Evolutionary conservation across 2,113 vertebrate genomes (phyloP), one percentile per base, ranked within the genome.

Genomic region (Actinemys pallida): DNA sequence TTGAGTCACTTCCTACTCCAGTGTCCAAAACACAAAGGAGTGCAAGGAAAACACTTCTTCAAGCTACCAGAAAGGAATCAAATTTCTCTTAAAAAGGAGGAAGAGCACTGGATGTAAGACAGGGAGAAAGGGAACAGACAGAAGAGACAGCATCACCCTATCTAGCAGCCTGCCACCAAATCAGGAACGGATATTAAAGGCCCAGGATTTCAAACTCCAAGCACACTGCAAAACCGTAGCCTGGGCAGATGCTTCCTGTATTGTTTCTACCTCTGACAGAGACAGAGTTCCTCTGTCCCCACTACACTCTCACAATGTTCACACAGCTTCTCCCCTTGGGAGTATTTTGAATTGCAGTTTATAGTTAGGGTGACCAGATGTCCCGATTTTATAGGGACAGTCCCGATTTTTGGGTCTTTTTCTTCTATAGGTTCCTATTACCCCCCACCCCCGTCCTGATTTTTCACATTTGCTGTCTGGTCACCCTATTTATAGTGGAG

Each of bases 1-100:
- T 89, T 95, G 96, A 96, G 79, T 97, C 95, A 97, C 87, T 95
- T 92, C 95, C 96, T 93, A 94, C 95, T 87, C 95, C 96, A 85
- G 42, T 95, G 81, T 90, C 85, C 47, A 81, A 94, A 96, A 96
- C 42, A 96, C 93, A 90, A 92, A 81, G 52, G 3, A 88, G 56
- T 2, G 7, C 92, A 96, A 83, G 79, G 35, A 92, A 92, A 94
- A 90, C 35, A 87, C 53, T 92, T 80, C 94, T 80, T 54, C 0
- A 0, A 86, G 88, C 31, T 84, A 96, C 93, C 93, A 86, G 94
- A 97, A 95, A 95, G 92, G 90, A 96, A 93, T 90, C 96, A 93
- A 96, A 94, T 90, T 52, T 94, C 93, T 81, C 20, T 92, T 25
- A 56, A 4, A 11, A 84, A 79, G 84, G 79, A 86, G 62, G 69